These are phyloP conservation scores for Gorsachius magnificus DNA, from an alignment of 2,797 vertebrate species.

Conservation along the genomic window DNA sequence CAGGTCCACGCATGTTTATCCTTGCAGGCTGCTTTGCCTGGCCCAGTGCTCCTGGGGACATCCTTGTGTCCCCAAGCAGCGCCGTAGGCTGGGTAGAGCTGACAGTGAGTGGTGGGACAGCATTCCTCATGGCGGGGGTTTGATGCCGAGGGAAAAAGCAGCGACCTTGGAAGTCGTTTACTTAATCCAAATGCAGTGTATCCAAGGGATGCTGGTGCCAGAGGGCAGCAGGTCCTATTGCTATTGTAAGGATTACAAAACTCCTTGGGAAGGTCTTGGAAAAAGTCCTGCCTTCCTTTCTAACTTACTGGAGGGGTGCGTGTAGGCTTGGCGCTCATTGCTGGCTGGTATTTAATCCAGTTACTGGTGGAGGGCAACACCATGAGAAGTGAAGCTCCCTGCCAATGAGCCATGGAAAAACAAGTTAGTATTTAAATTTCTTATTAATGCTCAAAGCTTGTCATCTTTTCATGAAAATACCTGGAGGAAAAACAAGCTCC, in stretches of 20 bases:
- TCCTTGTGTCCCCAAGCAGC: not conserved
- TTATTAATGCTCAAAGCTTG: not conserved
- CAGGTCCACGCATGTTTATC: not conserved
- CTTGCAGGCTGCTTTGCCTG: not conserved
- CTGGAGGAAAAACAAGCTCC: not conserved
- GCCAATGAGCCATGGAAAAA: rapidly evolving
- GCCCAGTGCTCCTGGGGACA: not conserved
- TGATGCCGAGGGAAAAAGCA: not conserved
- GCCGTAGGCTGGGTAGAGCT: not conserved
- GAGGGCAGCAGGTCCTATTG: not conserved
- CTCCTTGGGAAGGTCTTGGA: not conserved
- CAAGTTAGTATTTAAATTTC: not conserved
- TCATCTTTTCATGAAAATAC: not conserved
- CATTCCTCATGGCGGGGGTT: not conserved
- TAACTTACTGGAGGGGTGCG: not conserved
- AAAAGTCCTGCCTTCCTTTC: not conserved
- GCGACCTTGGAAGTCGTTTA: not conserved
- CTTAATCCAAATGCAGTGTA: not conserved
- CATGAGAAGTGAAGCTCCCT: not conserved
- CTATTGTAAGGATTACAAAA: not conserved
- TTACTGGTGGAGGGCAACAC: not conserved
- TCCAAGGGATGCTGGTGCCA: not conserved
- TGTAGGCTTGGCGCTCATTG: not conserved
- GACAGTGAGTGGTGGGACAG: not conserved
- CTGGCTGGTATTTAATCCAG: not conserved